Conservation (phyloP, 2,797 vertebrate species). For the Arremon aurantiirostris region DNA sequence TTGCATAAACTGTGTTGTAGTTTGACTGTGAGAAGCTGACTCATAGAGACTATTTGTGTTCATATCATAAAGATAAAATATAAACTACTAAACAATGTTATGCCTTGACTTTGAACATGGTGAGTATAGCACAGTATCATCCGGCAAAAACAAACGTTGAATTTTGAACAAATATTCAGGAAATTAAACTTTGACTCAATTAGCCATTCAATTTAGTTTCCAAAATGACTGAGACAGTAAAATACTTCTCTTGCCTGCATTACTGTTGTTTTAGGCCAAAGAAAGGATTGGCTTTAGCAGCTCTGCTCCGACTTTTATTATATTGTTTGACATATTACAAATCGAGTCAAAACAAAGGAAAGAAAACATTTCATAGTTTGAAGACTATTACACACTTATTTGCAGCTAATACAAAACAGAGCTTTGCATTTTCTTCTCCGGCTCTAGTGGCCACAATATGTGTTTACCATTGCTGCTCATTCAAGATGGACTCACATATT, state of each 20-base stretch:
- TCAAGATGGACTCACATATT: background rate
- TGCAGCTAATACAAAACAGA: background rate
- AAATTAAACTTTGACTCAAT: slow-evolving; percentile 7
- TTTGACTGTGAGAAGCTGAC: background rate
- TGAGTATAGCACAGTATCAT: background rate
- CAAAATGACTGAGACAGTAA: background rate
- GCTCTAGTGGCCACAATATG: background rate
- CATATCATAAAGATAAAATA: background rate
- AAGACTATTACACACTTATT: slow-evolving; percentile 2
- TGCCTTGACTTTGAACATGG: background rate
- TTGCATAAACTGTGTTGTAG: background rate
- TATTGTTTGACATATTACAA: background rate
- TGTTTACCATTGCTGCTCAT: background rate
- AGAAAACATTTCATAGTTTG: slow-evolving; percentile 23
- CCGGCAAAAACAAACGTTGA: background rate
- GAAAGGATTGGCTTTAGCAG: background rate
- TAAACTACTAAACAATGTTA: background rate
- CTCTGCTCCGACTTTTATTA: background rate
- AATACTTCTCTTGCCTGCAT: background rate
- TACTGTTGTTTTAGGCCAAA: background rate
- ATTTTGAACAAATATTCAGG: background rate
- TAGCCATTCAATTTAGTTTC: background rate
- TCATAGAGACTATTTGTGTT: background rate
- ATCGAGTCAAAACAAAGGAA: slow-evolving; percentile 50
- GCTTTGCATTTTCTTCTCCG: background rate